Evolutionary conservation across 2,888 invertebrate genomes (phyloP).

Genomic region (Brachypalpus laphriformis): DNA sequence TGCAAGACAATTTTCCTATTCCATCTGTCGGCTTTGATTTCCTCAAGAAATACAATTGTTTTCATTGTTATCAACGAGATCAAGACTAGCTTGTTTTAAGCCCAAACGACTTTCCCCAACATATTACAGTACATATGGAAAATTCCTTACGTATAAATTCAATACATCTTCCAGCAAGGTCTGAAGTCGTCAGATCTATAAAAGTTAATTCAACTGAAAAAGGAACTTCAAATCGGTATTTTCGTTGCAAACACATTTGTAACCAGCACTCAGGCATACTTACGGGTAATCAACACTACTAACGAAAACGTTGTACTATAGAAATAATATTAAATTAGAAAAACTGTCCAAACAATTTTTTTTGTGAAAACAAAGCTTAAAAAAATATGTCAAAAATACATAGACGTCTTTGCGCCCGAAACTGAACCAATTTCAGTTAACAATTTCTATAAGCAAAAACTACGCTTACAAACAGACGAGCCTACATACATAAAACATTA

Average conservation of each 20-base stretch:
- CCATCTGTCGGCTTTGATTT: too few relatives aligned
- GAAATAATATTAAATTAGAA: not conserved
- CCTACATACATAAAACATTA: not conserved
- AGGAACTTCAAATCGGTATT: not conserved
- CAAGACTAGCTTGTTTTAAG: too few relatives aligned
- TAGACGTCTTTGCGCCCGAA: not conserved
- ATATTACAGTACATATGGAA: not conserved
- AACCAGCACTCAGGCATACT: not conserved
- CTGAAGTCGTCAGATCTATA: not conserved
- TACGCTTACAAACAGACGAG: not conserved
- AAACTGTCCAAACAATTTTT: not conserved
- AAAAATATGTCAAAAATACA: not conserved
- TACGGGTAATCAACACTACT: not conserved
- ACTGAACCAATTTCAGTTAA: not conserved
- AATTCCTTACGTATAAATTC: not conserved
- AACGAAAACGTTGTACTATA: not conserved
- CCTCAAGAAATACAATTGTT: too few relatives aligned
- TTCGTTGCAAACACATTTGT: not conserved
- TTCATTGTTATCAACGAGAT: too few relatives aligned
- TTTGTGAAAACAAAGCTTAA: slow-evolving; percentile 1
- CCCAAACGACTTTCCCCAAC: too few relatives aligned
- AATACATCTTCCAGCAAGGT: not conserved
- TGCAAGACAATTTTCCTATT: too few relatives aligned
- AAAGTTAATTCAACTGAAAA: not conserved
- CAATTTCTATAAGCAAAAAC: not conserved